Base-by-base conservation (phyloP, 1,140 invertebrate species). In the Teleogryllus occipitalis region DNA sequence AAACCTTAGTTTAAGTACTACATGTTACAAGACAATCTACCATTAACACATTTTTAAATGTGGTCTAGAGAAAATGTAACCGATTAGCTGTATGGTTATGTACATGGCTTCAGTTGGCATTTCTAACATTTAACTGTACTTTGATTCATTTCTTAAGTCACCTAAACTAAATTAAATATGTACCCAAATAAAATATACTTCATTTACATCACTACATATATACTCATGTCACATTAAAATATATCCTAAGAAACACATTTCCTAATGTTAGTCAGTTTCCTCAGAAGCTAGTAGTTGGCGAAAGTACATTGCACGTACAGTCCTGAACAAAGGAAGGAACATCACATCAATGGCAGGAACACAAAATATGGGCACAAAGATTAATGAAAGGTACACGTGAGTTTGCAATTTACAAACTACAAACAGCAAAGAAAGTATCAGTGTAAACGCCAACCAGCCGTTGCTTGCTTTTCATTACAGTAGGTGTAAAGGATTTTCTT, bases 181-280 rank as follows among this genome's bases (percentile, higher is more conserved):
- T 18, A 65, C 54, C 18, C 54, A 65, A 65, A 65, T 65, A 65
- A 77, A 54, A 77, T 48, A 8, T 77, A 47, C 76, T 54, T 12
- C 46, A 18, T 49, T 77, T 77, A 48, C 76, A 48, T 21, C 76
- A 54, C 18, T 77, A 77, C n/a, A 21, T 77, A 47, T n/a, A 77
- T 48, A 77, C 21, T 77, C 47, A 77, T 14, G 48, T 77, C 47
- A 77, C 76, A 77, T 54, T 48, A 77, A 77, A 77, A 47, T 48
- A 12, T 10, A 47, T 77, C 18, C 18, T 54, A 77, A 77, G 48
- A 18, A 54, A 48, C 48, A 47, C 46, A 48, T 48, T 54, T 48
- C 27, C 48, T 47, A n/a, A 12, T 47, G 8, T n/a, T 77, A 10
- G 46, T 48, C n/a, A 15, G 39, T 18, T 76, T 76, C 48, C 8